Percentiles rank a stretch among this genome's conserved stretches.
Evolutionary conservation across 2,888 invertebrate species (phyloP).

Genomic region (Drosophila macrospina): DNA sequence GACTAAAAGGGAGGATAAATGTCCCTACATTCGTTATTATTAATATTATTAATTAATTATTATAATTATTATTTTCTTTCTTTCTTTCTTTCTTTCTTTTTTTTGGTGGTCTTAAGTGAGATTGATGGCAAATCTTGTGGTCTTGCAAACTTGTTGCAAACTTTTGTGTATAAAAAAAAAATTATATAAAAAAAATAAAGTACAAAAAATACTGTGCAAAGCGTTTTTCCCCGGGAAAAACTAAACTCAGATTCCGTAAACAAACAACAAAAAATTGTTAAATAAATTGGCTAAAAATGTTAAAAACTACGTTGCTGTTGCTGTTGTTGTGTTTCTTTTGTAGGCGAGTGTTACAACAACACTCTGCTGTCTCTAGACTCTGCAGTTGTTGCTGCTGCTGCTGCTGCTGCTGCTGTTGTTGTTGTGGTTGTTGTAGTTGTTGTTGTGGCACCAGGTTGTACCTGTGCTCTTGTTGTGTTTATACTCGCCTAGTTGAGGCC

Average conservation of each 20-base stretch:
- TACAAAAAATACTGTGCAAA: conserved; percentile 71
- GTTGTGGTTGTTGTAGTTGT: conserved; percentile 34
- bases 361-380: conserved; percentile 51
- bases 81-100: background rate
- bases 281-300: conserved; percentile 48
- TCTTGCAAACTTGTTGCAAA: conserved; percentile 20
- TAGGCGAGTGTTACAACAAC: conserved; percentile 50
- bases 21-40: background rate
- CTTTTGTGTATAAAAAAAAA: conserved; percentile 27
- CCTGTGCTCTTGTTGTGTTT: background rate
- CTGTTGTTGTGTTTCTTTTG: background rate
- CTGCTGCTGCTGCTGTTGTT: conserved; percentile 34
- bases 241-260: conserved; percentile 49
- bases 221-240: conserved; percentile 34
- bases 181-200: conserved; percentile 48
- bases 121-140: conserved; percentile 56
- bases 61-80: too few species aligned
- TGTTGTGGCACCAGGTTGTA: conserved; percentile 7
- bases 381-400: conserved; percentile 34
- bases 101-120: conserved; percentile 50
- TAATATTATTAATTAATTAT: background rate
- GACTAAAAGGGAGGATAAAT: conserved; percentile 40
- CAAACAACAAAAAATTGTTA: conserved; percentile 24
- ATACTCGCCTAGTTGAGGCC: background rate
- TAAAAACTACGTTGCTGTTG: conserved; percentile 51